These are phyloP conservation scores for Hirudo medicinalis DNA, from an alignment of 1,140 invertebrate species.

Conservation along the genomic window DNA sequence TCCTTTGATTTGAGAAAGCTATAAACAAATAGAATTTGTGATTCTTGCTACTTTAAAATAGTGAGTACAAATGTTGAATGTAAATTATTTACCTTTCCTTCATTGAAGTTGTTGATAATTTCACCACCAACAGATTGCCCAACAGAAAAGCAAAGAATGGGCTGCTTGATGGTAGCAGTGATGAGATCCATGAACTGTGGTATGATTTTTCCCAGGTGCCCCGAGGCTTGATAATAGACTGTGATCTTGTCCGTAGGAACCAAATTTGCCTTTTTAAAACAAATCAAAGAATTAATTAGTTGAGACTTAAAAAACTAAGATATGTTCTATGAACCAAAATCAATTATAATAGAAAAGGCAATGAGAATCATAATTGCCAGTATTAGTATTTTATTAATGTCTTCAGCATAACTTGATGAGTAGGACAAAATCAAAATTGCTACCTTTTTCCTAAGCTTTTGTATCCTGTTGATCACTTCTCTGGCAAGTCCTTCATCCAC, in stretches of 20 bases:
- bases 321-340: neutral
- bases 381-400: too few relatives aligned
- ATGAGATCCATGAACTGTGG: constrained; percentile 34
- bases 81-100: neutral
- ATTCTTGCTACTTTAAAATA: neutral
- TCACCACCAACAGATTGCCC: constrained; percentile 31
- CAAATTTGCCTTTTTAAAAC: neutral
- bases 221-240: constrained; percentile 56
- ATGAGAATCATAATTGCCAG: too few relatives aligned
- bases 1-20: constrained; percentile 33
- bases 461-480: constrained; percentile 89
- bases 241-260: constrained; percentile 71
- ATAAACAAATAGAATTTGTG: neutral
- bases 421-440: neutral
- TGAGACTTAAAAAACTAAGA: neutral
- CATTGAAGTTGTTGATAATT: constrained; percentile 53
- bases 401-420: too few relatives aligned
- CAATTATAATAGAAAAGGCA: too few relatives aligned
- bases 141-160: constrained; percentile 43
- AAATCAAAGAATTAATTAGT: neutral
- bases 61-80: neutral
- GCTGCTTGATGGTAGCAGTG: constrained; percentile 58
- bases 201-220: constrained; percentile 30
- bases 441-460: constrained; percentile 85
- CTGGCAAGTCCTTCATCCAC: constrained; percentile 63